These are phyloP conservation scores for Oostethus manadensis DNA, from an alignment of 2,113 vertebrate species.

Conservation along the genomic window DNA sequence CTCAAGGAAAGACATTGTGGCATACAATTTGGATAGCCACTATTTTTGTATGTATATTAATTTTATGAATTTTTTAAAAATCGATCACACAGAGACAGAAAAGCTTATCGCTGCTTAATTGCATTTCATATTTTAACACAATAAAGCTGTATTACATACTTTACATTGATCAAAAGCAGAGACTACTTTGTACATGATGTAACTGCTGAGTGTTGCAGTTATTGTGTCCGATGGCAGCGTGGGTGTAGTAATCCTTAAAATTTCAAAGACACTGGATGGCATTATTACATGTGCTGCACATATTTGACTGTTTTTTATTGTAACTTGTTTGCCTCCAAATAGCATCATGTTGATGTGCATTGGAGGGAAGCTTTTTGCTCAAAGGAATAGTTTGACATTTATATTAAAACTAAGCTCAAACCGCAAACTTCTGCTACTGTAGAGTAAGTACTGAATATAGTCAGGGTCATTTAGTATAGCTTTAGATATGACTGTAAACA, in stretches of 20 bases:
- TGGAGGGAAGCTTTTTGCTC: constrained; percentile 13
- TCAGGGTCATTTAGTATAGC: neutral
- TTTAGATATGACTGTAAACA: neutral
- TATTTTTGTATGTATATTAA: constrained; percentile 17
- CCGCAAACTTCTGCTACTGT: too few species aligned
- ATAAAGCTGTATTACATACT: constrained; percentile 36
- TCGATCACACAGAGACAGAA: too few species aligned
- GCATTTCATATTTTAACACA: constrained; percentile 38
- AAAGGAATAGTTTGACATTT: constrained; percentile 5
- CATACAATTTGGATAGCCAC: constrained; percentile 1
- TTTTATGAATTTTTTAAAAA: constrained; percentile 23
- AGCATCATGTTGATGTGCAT: constrained; percentile 24
- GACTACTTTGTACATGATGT: constrained; percentile 48
- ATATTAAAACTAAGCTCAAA: neutral
- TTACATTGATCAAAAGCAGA: constrained; percentile 38
- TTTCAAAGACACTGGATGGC: constrained; percentile 65
- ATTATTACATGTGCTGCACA: constrained; percentile 56
- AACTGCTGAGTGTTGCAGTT: constrained; percentile 19
- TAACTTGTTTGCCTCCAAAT: constrained; percentile 22
- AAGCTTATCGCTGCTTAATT: constrained; percentile 26
- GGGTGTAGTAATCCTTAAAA: constrained; percentile 16
- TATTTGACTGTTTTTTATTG: constrained; percentile 30
- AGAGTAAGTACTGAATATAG: neutral
- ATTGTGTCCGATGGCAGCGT: constrained; percentile 13
- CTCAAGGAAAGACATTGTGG: constrained; percentile 16